Base-by-base conservation (phyloP, 2,797 vertebrate genomes). In the Hydrophis major region DNA sequence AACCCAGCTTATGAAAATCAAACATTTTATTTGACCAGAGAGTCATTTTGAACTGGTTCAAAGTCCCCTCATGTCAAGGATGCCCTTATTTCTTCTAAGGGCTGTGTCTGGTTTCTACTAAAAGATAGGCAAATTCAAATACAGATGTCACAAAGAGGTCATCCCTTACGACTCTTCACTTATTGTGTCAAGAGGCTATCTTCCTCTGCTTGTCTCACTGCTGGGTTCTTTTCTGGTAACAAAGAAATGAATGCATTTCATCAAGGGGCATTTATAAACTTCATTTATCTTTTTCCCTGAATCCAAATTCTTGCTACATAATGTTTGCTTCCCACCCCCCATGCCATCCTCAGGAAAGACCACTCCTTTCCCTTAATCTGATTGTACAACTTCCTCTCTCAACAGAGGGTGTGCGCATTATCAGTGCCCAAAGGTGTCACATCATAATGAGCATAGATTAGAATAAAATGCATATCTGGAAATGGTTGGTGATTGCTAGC, bases 71-170 rank as follows among this genome's bases (percentile, higher is more conserved):
- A 6, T 87, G 50, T 83, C 37, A 83, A 83, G 37, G 74, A 47
- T 83, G 37, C 37, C 10, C 37, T 69, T 57, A 59, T 57, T 57
- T 88, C 37, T 61, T 90, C 20, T 57, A 22, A 90, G 42, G 53
- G 50, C 16, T 14, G 6, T 88, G 69, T 74, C 86, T 61, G n/a
- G 69, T 86, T 86, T 56, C 53, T 88, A 13, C 66, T 10, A 88
- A 25, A 87, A 69, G 86, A n/a, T 74, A 42, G 86, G 37, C n/a
- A 59, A 74, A 63, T 89, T 90, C 88, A 92, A 86, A 57, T 86
- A 56, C 28, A 88, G 20, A 66, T 37, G 28, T 27, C 37, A 69
- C 74, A 90, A 87, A 92, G 22, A 86, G 20, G 69, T 69, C 47
- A 59, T 42, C 32, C 20, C 66, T 86, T 50, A 7, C 4, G 66